Percentiles rank a stretch among this genome's conserved stretches.
These are phyloP conservation scores for Athene noctua DNA, from an alignment of 2,113 vertebrate genomes.

Conservation along the genomic window DNA sequence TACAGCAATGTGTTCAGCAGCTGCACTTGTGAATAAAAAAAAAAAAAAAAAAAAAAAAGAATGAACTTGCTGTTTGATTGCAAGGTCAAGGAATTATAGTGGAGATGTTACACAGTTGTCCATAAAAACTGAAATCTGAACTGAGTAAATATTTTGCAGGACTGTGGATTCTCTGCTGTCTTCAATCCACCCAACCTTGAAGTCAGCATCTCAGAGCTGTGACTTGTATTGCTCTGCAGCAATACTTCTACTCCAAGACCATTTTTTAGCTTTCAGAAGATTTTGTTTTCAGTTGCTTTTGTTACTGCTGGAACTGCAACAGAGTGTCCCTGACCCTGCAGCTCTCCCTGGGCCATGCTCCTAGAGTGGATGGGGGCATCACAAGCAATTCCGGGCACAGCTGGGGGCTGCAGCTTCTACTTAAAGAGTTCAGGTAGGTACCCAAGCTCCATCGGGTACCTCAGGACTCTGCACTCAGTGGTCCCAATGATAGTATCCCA, in stretches of 20 bases:
- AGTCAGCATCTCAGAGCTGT: background rate
- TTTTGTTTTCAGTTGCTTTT: background rate
- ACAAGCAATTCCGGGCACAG: fast-evolving
- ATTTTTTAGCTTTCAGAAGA: background rate
- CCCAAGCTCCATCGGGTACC: background rate
- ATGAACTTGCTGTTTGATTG: background rate
- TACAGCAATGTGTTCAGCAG: conserved; percentile 27
- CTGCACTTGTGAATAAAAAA: background rate
- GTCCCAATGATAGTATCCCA: background rate
- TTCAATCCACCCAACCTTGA: background rate
- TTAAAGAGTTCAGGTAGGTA: background rate
- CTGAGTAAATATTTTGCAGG: background rate
- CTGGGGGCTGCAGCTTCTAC: background rate
- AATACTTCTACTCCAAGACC: background rate
- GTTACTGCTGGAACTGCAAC: background rate
- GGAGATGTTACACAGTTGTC: background rate
- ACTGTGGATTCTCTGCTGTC: background rate
- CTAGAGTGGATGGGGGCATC: background rate
- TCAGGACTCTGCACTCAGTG: background rate
- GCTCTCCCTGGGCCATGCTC: background rate
- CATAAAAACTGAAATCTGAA: conserved; percentile 16
- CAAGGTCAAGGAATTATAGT: background rate
- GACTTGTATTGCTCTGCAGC: background rate
- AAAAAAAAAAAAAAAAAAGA: background rate
- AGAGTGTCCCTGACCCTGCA: background rate